phyloP scores from a whole-genome alignment of 2,797 vertebrate genomes.

The Graptemys geographica region DNA sequence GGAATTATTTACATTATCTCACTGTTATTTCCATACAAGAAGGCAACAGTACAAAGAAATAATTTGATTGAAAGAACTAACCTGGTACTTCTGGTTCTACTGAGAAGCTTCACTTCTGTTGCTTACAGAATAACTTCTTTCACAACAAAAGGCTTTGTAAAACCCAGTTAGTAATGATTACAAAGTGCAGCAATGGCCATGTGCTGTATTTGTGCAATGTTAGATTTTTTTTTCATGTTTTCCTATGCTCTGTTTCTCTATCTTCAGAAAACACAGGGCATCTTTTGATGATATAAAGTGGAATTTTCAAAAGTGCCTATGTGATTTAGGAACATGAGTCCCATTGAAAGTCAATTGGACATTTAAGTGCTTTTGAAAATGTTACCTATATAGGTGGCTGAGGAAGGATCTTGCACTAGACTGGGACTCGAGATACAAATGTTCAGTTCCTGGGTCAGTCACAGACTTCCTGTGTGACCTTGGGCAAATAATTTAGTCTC shows the following conservation, averaged over 20 bases:
- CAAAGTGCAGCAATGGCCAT: background rate
- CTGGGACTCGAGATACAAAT: accelerated
- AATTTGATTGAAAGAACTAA: background rate
- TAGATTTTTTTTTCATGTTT: background rate
- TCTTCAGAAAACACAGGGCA: background rate
- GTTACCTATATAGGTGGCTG: background rate
- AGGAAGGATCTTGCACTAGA: background rate
- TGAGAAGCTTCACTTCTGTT: background rate
- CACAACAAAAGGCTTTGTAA: background rate
- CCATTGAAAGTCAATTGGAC: background rate
- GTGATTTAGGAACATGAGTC: background rate
- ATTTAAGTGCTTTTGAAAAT: background rate
- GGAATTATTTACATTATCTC: background rate
- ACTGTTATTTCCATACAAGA: background rate
- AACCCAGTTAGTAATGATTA: background rate
- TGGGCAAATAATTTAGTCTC: background rate
- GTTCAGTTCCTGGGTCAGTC: background rate
- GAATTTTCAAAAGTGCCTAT: background rate
- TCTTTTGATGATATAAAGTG: background rate
- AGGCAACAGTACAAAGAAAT: conserved; percentile 3
- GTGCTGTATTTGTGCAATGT: background rate
- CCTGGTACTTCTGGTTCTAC: background rate
- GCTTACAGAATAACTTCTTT: background rate
- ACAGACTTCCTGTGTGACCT: background rate
- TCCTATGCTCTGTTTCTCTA: background rate